A percentile compares a stretch with the other conserved stretches of the same genome.
Evolutionary conservation across 1,140 invertebrate species (phyloP).

Genomic region (Calephelis virginiensis): DNA sequence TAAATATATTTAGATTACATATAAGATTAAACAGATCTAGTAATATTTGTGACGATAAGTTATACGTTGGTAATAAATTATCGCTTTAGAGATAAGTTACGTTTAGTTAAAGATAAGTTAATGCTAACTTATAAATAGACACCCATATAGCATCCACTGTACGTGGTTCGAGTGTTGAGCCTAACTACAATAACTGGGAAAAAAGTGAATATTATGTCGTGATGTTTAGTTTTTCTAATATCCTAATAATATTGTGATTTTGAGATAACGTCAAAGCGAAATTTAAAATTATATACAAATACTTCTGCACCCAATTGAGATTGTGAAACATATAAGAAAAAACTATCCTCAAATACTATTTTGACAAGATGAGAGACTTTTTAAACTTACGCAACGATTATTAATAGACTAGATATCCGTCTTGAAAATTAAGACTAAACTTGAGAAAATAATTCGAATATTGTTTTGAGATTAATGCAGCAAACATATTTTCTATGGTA

Average conservation of each 20-base stretch:
- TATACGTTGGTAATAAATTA: conserved; percentile 6
- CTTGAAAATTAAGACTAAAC: too few species aligned
- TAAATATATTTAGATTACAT: conserved; percentile 7
- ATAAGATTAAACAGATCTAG: conserved; percentile 8
- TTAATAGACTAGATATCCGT: too few species aligned
- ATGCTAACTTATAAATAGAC: conserved; percentile 2
- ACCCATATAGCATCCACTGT: conserved; percentile 4
- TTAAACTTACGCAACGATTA: too few species aligned
- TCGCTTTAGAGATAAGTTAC: background rate
- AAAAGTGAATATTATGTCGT: conserved; percentile 11
- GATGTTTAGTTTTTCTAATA: conserved; percentile 18
- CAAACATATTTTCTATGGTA: too few species aligned
- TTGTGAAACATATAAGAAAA: too few species aligned
- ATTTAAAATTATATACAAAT: background rate
- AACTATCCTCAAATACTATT: too few species aligned
- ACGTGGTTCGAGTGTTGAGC: conserved; percentile 3
- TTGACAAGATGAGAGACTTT: too few species aligned
- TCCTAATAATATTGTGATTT: conserved; percentile 28
- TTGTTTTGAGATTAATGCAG: too few species aligned
- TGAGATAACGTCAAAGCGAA: conserved; percentile 35
- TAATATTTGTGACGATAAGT: conserved; percentile 9
- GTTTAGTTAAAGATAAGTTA: background rate
- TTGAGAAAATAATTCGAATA: too few species aligned
- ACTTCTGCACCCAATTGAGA: background rate
- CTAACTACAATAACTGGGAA: conserved; percentile 16